phyloP scores from a whole-genome alignment of 2,113 vertebrate genomes.

The Xenus cinereus region DNA sequence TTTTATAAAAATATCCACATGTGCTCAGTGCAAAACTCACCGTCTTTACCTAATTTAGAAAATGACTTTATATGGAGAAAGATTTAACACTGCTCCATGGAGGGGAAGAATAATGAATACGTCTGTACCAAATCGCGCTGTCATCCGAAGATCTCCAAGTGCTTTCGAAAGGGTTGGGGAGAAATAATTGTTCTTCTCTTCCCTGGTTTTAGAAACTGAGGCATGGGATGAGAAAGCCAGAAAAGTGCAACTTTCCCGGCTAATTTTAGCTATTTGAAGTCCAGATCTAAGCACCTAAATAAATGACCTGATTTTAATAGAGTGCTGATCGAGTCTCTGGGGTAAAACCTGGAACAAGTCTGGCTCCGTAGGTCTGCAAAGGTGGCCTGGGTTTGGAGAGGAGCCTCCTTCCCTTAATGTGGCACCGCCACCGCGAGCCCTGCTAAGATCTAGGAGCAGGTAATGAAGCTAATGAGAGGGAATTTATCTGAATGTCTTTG shows the following conservation, averaged over 20 bases:
- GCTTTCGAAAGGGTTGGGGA: slow-evolving; percentile 32
- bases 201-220: slow-evolving; percentile 60
- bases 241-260: background rate
- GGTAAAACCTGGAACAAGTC: background rate
- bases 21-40: slow-evolving; percentile 61
- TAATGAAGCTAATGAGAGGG: background rate
- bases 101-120: slow-evolving; percentile 61
- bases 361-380: background rate
- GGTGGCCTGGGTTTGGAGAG: background rate
- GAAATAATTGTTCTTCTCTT: slow-evolving; percentile 50
- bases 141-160: slow-evolving; percentile 40
- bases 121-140: slow-evolving; percentile 25
- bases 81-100: slow-evolving; percentile 48
- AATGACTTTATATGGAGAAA: slow-evolving; percentile 65
- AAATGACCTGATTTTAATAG: slow-evolving; percentile 61
- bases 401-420: background rate
- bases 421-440: background rate
- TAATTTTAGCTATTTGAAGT: slow-evolving; percentile 61
- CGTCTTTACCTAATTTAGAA: slow-evolving; percentile 68
- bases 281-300: slow-evolving; percentile 49
- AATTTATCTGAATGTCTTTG: background rate
- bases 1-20: slow-evolving; percentile 69
- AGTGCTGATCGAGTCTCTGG: background rate
- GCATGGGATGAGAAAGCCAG: slow-evolving; percentile 39
- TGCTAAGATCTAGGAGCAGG: background rate